Evolutionary conservation across 2,888 invertebrate species (phyloP).

Genomic region (Metellina segmentata): DNA sequence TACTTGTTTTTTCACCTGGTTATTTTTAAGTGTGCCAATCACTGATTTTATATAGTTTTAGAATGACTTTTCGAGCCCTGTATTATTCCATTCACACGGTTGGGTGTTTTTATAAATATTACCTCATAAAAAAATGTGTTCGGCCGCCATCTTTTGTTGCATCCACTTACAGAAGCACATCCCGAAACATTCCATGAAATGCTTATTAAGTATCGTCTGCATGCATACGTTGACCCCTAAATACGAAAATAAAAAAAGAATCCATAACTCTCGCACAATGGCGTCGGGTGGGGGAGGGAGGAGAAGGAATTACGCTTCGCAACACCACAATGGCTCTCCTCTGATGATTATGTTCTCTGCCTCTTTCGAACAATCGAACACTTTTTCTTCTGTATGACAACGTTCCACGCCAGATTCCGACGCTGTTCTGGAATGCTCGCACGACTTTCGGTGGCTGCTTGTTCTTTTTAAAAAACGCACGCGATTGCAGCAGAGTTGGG

Average conservation of each 20-base stretch:
- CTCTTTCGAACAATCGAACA: slow-evolving; percentile 17
- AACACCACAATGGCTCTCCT: slow-evolving; percentile 37
- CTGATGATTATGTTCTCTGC: slow-evolving; percentile 4
- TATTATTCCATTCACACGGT: too few relatives aligned
- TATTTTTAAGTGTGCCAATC: too few relatives aligned
- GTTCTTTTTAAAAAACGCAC: too few relatives aligned
- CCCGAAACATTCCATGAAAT: neutral
- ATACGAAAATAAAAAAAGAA: slow-evolving; percentile 31
- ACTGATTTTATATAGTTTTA: too few relatives aligned
- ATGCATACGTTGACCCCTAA: slow-evolving; percentile 53
- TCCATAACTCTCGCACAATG: slow-evolving; percentile 25
- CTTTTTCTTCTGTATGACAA: neutral
- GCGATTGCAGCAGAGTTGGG: neutral
- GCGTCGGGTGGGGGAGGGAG: neutral
- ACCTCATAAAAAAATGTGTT: too few relatives aligned
- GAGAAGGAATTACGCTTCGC: slow-evolving; percentile 62
- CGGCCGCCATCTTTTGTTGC: too few relatives aligned
- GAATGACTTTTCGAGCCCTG: too few relatives aligned
- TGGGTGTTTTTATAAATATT: too few relatives aligned
- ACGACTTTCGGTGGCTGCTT: neutral
- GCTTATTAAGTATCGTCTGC: slow-evolving; percentile 2
- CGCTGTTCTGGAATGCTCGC: slow-evolving; percentile 9
- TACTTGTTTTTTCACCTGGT: too few relatives aligned
- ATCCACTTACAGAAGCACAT: too few relatives aligned
- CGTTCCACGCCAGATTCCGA: slow-evolving; percentile 11